Base-by-base conservation (phyloP, 2,113 vertebrate species). In the Morone chrysops region DNA sequence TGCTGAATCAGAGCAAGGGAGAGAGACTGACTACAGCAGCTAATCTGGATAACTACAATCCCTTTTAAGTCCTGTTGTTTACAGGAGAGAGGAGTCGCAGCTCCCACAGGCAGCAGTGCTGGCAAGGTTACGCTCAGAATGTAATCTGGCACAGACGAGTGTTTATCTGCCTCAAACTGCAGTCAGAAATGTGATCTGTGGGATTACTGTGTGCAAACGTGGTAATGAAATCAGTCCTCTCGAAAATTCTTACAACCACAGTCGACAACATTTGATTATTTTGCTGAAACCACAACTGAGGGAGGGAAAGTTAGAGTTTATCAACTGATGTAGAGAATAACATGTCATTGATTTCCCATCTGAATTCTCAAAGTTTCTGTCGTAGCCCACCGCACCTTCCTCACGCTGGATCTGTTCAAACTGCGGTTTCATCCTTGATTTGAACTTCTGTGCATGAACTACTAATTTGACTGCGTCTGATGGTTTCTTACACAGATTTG, bases 41-140 rank as follows among this genome's bases (percentile, higher is more conserved):
- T 88, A 88, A 92, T 91, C 87, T 90, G 87, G 86, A 90, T 88
- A 22, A 85, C 56, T 68, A 43, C 82, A 83, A 92, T 90, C 87
- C 86, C 77, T 36, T 78, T 85, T 83, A 88, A 87, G 74, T 88
- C 81, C 69, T 65, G 73, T 83, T 87, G 89, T 84, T 86, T 81
- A 87, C 85, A 87, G 80, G 61, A 85, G 75, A 75, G 68, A 71
- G 38, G 77, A 80, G 75, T 75, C 82, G 31, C 70, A 25, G 70
- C 70, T 86, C 83, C 85, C 83, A 75, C 36, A 43, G 74, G 74
- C 85, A 78, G 80, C 77, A n/a, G 73, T 4, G 74, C 20, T 87
- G 84, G 82, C 85, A 79, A 67, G 77, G 77, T 81, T 70, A 86
- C 14, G 25, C 70, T 83, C 70, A 53, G 57, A 70, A n/a, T 77